These are phyloP conservation scores for Coendou prehensilis DNA, from an alignment of 2,797 vertebrate species.

Conservation along the genomic window DNA sequence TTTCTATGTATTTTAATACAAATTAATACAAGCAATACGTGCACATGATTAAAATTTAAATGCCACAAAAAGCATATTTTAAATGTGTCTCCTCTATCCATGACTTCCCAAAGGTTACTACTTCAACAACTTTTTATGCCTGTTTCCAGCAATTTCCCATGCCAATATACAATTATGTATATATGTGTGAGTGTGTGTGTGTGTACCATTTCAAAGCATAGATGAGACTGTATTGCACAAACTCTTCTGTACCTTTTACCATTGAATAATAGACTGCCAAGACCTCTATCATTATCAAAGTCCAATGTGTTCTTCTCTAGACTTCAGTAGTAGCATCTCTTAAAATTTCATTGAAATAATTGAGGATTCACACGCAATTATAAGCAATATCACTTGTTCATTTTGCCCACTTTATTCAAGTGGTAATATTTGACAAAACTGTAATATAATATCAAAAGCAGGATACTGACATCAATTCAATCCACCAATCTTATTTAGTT, in stretches of 20 bases:
- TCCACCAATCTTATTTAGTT: neutral
- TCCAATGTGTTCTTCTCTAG: slow-evolving; percentile 1
- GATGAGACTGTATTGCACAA: neutral
- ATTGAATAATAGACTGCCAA: neutral
- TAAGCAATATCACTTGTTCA: neutral
- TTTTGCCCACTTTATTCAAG: neutral
- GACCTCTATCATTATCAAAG: neutral
- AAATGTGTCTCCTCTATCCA: slow-evolving; percentile 25
- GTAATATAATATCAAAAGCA: neutral
- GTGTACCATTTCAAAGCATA: neutral
- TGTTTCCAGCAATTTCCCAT: neutral
- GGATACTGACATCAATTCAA: neutral
- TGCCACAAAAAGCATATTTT: neutral
- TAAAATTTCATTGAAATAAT: neutral
- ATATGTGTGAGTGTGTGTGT: neutral
- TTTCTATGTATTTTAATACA: neutral
- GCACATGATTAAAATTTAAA: neutral
- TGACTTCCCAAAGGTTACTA: neutral
- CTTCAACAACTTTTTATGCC: neutral
- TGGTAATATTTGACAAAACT: neutral
- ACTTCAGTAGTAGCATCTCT: neutral
- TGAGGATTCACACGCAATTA: neutral
- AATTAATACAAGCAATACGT: neutral
- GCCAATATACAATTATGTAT: neutral
- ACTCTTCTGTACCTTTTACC: neutral